These are phyloP conservation scores for Panagrolaimus sp. DNA, from an alignment of 1,140 invertebrate genomes.

Conservation along the genomic window DNA sequence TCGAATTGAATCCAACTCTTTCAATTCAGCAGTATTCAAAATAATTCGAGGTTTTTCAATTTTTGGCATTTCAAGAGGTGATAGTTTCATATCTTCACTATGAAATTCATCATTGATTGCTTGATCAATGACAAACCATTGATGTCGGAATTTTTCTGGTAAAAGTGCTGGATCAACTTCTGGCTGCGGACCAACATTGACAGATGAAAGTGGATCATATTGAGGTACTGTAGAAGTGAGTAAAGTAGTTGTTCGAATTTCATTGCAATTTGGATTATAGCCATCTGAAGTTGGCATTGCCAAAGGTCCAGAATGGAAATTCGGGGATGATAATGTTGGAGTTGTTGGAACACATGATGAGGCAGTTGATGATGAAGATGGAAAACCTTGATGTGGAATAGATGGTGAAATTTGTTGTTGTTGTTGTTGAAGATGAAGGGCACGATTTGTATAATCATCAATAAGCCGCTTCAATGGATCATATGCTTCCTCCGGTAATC, in stretches of 20 bases:
- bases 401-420: neutral
- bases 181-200: neutral
- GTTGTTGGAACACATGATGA: too few relatives aligned
- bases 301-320: neutral
- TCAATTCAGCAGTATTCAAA: slow-evolving; percentile 43
- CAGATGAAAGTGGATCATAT: neutral
- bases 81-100: neutral
- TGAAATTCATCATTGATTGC: neutral
- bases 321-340: too few relatives aligned
- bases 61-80: neutral
- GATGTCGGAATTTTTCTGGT: neutral
- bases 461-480: neutral
- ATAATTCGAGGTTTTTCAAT: neutral
- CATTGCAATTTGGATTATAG: neutral
- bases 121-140: neutral
- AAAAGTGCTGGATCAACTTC: neutral
- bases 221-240: neutral
- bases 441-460: neutral
- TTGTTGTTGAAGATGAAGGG: neutral
- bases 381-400: neutral
- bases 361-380: neutral
- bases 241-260: neutral
- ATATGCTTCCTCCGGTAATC: slow-evolving; percentile 3
- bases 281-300: neutral
- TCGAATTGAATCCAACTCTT: slow-evolving; percentile 36